Percentiles rank a stretch among this genome's conserved stretches.
phyloP scores from a whole-genome alignment of 2,797 vertebrate genomes.

The Spinus pinus region DNA sequence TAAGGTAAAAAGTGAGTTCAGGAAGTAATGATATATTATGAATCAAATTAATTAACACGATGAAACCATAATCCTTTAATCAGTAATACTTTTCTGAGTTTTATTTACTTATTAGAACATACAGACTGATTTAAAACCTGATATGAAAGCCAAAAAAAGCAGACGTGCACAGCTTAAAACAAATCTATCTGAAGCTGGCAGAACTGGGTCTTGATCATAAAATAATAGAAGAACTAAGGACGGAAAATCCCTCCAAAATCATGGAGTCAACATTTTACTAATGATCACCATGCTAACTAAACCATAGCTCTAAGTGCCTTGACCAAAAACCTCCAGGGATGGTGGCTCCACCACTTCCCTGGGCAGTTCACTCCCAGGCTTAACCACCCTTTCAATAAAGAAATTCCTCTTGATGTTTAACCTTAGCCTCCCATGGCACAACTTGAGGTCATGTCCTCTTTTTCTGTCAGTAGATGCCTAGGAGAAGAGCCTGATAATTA shows the following conservation, averaged over 20 bases:
- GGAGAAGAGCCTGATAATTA: background rate
- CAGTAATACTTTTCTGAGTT: background rate
- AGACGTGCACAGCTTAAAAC: background rate
- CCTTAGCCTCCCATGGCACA: fast-evolving
- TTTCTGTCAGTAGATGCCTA: background rate
- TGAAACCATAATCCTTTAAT: slow-evolving; percentile 20
- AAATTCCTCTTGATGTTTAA: background rate
- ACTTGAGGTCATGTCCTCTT: background rate
- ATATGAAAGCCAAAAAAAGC: background rate
- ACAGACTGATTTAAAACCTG: background rate
- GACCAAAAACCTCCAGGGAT: background rate
- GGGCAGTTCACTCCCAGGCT: background rate
- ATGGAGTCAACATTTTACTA: background rate
- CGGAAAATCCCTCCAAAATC: background rate
- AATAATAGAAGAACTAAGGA: background rate
- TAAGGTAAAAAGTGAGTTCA: background rate
- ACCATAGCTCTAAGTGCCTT: no score
- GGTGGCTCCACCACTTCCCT: background rate
- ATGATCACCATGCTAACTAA: background rate
- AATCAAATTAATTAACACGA: background rate
- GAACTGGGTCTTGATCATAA: background rate
- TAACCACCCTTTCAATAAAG: background rate
- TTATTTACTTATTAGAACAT: background rate
- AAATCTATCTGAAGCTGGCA: background rate
- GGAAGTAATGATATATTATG: background rate